Percentiles rank a stretch among this genome's conserved stretches.
These are phyloP conservation scores for Baronia brevicornis DNA, from an alignment of 2,888 invertebrate genomes.

Conservation along the genomic window DNA sequence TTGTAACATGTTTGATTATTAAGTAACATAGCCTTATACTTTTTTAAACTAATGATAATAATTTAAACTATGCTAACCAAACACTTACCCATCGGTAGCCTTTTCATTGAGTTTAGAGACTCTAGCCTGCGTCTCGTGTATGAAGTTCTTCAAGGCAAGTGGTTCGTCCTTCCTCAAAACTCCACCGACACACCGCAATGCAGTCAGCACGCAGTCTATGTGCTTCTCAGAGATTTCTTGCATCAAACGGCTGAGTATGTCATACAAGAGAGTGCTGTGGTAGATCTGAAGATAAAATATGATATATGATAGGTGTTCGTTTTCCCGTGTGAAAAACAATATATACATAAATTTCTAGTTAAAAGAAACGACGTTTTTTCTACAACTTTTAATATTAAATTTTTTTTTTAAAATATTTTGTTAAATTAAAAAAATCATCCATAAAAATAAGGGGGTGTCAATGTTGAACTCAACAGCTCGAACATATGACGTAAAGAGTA, in stretches of 20 bases:
- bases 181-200: constrained; percentile 88
- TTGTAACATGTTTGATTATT: no score
- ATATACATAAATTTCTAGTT: no score
- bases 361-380: no score
- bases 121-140: constrained; percentile 79
- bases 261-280: constrained; percentile 85
- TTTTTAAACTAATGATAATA: not conserved
- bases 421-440: no score
- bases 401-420: no score
- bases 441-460: no score
- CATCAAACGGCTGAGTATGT: constrained; percentile 82
- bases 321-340: no score
- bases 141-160: constrained; percentile 82
- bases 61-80: not conserved
- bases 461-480: no score
- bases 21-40: no score
- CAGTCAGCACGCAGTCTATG: constrained; percentile 87
- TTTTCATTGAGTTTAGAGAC: constrained; percentile 48
- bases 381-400: no score
- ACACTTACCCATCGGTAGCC: constrained; percentile 44
- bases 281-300: constrained; percentile 76
- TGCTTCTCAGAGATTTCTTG: constrained; percentile 81
- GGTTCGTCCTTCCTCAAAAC: constrained; percentile 92
- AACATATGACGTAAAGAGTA: no score
- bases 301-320: no score